Evolutionary conservation across 2,113 vertebrate species (phyloP), one percentile per base, ranked within the genome.

Genomic region (Alouatta palliata): DNA sequence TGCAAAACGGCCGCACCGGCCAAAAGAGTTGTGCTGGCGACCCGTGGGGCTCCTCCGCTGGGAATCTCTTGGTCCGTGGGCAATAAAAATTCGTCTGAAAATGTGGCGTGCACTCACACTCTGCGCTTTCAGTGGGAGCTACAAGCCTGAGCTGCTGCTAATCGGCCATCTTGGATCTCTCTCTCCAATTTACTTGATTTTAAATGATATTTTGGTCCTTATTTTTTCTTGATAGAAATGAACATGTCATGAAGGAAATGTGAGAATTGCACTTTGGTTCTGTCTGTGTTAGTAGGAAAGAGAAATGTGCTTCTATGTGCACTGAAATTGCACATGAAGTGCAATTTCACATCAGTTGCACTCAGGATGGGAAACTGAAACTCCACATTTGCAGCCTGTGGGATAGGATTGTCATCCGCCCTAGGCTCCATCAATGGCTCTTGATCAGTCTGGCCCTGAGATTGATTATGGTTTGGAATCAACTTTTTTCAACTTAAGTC

Each of bases 381-480:
- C 8, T 73, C 16, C 2, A 0, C 35, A 0, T 20, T 47, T n/a
- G 40, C 7, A 0, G 32, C 68, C 47, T 8, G 32, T 23, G 10
- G 1, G 4, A 17, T 1, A 0, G 19, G 12, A 16, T n/a, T 1
- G 11, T n/a, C 40, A 5, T 45, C 61, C 13, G 13, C 1, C 0
- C 25, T 13, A 8, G 43, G 37, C 40, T 45, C 49, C 27, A 17
- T 47, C 1, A 2, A 4, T 54, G 37, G 45, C 20, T 1, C 76
- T 56, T 68, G 27, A 23, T 49, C 25, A n/a, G 3, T 43, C 68
- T 58, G 77, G n/a, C 76, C 37, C 5, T 23, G 4, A 64, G 27
- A 64, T 47, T 32, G 37, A 47, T 56, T 64, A 52, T 30, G 47
- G 68, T 35, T 66, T 37, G 17, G 23, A 37, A 76, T 88, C 7